A percentile compares a stretch with the other conserved stretches of the same genome.
Conservation (phyloP, 2,113 vertebrate genomes). For the Noctilio leporinus region DNA sequence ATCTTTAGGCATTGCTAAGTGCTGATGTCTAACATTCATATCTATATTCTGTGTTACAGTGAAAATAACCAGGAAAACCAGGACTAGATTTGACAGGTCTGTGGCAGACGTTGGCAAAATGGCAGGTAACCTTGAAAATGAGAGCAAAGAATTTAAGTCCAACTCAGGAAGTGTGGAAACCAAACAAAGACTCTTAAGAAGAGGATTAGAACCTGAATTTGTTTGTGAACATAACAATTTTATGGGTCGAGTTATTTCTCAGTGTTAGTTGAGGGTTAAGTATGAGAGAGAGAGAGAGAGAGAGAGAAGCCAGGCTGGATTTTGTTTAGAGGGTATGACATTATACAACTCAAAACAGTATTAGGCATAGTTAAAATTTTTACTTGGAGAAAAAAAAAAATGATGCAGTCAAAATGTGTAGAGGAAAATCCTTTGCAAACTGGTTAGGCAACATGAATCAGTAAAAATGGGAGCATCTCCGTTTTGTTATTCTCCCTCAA, state of each 20-base stretch:
- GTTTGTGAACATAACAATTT: not conserved
- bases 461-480: not conserved
- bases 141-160: not conserved
- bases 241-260: constrained; percentile 2
- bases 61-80: not conserved
- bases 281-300: not conserved
- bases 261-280: not conserved
- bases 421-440: not conserved
- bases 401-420: not conserved
- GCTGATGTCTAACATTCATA: not conserved
- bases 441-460: not conserved
- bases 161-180: not conserved
- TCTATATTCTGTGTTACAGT: not conserved
- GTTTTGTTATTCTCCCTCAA: not conserved
- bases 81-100: not conserved
- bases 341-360: not conserved
- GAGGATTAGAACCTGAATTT: not conserved
- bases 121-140: not conserved
- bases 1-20: not conserved
- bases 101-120: not conserved
- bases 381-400: not conserved
- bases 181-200: not conserved
- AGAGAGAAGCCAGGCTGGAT: not conserved
- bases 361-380: not conserved
- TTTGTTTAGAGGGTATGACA: not conserved